Base-by-base conservation (phyloP, 2,888 invertebrate species). In the Nezara viridula region DNA sequence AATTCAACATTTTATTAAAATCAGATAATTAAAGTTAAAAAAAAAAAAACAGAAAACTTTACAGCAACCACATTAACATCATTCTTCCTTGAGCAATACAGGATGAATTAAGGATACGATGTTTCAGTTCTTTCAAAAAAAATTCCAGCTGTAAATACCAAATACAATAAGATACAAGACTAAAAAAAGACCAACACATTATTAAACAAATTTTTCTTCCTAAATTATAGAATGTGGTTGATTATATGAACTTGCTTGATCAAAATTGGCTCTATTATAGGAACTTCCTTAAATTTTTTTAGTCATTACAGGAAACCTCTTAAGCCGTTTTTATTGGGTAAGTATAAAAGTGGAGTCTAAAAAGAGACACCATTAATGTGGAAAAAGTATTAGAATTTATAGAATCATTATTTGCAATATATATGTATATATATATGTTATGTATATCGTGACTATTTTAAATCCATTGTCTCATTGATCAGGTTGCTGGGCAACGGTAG, bases 81-180 rank as follows among this genome's bases (percentile, higher is more conserved):
- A 37, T 81, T 40, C 81, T 81, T 81, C 81, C 14, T 44, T 81
- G 44, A 44, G 37, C n/a, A 40, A n/a, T n/a, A 40, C 40, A n/a
- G 12, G 5, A 4, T 14, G 44, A 81, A 47, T 81, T n/a, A n/a
- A 10, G 44, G 40, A 44, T 40, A 44, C 81, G n/a, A n/a, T n/a
- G 44, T 81, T 81, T 81, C 44, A 47, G 14, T 44, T 81, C 44
- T 40, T 81, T 81, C n/a, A 81, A 81, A 81, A 81, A 47, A 14
- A 81, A 44, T 24, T 47, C 81, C 81, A 81, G 81, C 81, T 81
- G 81, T 47, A 81, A 81, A 81, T 81, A 81, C 44, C 81, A 81
- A 81, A 81, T 44, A n/a, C 24, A 44, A 44, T 81, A n/a, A 81
- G 44, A 47, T 47, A 81, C 16, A 73, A 37, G 37, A 73, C 16